Evolutionary conservation across 2,888 invertebrate genomes (phyloP), one percentile per base, ranked within the genome.

Genomic region (Archips crataeganus): DNA sequence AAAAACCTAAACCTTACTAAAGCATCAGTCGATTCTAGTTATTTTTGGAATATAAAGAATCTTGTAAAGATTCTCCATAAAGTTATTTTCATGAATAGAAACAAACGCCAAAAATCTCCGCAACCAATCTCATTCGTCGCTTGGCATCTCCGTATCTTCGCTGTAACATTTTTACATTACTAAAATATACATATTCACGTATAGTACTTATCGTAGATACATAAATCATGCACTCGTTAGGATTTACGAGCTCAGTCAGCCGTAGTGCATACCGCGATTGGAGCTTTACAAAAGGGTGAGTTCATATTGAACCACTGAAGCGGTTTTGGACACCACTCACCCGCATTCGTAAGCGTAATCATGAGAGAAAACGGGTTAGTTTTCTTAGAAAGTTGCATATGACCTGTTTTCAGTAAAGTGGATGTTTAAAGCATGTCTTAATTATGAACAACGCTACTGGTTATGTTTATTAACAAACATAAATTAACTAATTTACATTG

Each of bases 211-310:
- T 73, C 51, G 60, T 60, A 74, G 65, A 70, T 82, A 79, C 87
- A 92, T 93, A 94, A 94, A 94, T 94, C 94, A 93, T 89, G 91
- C 83, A 92, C 93, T 94, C 92, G 93, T 94, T 93, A 91, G 88
- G 85, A 93, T 94, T 94, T 94, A 94, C 87, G 92, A 90, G 82
- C 84, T 81, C 81, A 84, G 86, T 86, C 87, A 84, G 84, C 86
- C 87, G 83, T 86, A 88, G 84, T 74, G 74, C 87, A 87, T 73
- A 80, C 82, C 82, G 78, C 81, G 87, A 90, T 92, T 90, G 90
- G 86, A 88, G 90, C 84, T 91, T 88, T 90, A 90, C 90, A 89
- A 90, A 89, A 87, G 87, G 85, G 84, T 78, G 77, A 75, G 82
- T 70, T 76, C 82, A 84, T 81, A 81, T 83, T 89, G 84, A 85